These are phyloP conservation scores for Phoenicopterus ruber DNA, from an alignment of 2,113 vertebrate species.

Conservation along the genomic window DNA sequence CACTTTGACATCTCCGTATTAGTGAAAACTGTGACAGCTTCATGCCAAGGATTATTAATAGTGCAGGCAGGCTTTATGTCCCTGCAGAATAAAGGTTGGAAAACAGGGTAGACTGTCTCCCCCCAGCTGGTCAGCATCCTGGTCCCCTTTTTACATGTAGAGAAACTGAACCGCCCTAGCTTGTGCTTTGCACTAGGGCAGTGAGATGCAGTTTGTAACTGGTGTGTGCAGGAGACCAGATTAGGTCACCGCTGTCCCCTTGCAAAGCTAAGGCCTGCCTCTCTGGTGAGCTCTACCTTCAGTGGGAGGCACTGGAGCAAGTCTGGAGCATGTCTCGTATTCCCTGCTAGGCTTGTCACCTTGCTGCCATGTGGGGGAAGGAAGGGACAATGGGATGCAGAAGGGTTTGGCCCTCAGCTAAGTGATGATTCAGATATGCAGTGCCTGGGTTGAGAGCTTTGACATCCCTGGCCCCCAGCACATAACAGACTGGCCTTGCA, in stretches of 20 bases:
- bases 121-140: neutral
- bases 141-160: neutral
- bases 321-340: neutral
- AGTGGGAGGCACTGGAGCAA: neutral
- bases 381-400: neutral
- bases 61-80: neutral
- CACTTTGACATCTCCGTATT: constrained; percentile 15
- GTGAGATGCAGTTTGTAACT: neutral
- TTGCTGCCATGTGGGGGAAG: neutral
- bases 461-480: neutral
- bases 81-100: neutral
- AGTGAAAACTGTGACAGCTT: constrained; percentile 46
- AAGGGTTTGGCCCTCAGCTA: neutral
- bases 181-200: neutral
- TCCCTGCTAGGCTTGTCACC: neutral
- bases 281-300: neutral
- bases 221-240: neutral
- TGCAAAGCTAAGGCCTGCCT: neutral
- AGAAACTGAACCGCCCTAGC: neutral
- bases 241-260: neutral
- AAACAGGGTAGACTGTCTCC: neutral
- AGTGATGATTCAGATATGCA: neutral
- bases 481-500: neutral
- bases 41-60: constrained; percentile 40
- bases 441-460: neutral